A percentile compares a stretch with the other conserved stretches of the same genome.
Evolutionary conservation across 2,888 invertebrate genomes (phyloP).

Genomic region (Cyclophora punctaria): DNA sequence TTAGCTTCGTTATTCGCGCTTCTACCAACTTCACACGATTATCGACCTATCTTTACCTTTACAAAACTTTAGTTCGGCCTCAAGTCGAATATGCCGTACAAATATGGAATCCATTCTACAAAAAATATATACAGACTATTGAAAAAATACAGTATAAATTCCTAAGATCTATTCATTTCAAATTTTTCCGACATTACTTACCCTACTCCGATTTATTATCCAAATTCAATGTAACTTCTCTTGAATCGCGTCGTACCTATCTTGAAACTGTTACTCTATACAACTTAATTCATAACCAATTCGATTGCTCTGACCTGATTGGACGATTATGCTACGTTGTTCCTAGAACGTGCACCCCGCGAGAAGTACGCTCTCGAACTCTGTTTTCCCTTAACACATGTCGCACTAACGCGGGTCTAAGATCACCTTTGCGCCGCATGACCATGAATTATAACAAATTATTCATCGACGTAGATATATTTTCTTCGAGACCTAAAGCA

Average conservation of each 20-base stretch:
- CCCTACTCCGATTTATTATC: too few species aligned
- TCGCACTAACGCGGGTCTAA: background rate
- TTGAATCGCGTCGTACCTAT: too few species aligned
- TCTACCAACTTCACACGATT: background rate
- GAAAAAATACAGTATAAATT: constrained; percentile 8
- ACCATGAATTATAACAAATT: too few species aligned
- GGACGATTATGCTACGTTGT: background rate
- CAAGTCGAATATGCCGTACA: constrained; percentile 13
- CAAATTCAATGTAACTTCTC: too few species aligned
- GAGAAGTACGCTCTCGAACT: too few species aligned
- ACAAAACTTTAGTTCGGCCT: constrained; percentile 11
- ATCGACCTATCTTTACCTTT: background rate
- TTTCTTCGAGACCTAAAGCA: too few species aligned
- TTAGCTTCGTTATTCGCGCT: too few species aligned
- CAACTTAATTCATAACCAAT: background rate
- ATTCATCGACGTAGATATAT: background rate
- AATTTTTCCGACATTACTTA: too few species aligned
- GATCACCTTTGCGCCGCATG: background rate
- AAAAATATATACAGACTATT: constrained; percentile 6
- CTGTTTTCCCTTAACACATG: too few species aligned
- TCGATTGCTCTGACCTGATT: background rate
- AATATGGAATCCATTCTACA: constrained; percentile 11
- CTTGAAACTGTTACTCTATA: background rate
- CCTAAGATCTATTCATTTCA: constrained; percentile 6
- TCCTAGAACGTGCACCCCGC: background rate